Base-by-base conservation (phyloP, 1,140 invertebrate species). In the Drosophila sturtevanti region DNA sequence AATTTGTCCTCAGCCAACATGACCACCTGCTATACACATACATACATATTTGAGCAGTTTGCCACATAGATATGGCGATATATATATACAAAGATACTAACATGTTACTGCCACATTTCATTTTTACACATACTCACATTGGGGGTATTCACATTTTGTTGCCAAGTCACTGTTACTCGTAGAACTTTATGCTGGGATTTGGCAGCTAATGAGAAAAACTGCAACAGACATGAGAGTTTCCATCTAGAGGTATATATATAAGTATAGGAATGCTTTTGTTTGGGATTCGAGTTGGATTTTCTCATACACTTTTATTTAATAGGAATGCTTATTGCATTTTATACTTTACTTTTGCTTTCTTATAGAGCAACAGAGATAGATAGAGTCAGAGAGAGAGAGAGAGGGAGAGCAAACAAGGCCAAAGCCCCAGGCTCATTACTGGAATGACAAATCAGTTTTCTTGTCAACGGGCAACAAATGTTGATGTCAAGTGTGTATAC, bases 361-460 rank as follows among this genome's bases (percentile, higher is more conserved):
- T 79, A 64, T 37, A 61, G 64, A 70, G 70, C 34, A n/a, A 52
- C 44, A 21, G 35, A 41, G 31, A 24, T 37, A 44, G 14, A 54
- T n/a, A 35, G 41, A 18, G 48, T 3, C 5, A 44, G 14, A 48
- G 9, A 16, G 31, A 27, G 6, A 14, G 4, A 16, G 12, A 37
- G 69, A 58, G 9, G 51, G 16, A 48, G 18, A 21, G 18, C 41
- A 11, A 48, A 48, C 48, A 63, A 64, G 71, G 59, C 72, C 70
- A 79, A 67, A 71, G 82, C 82, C 66, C 65, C 64, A 18, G 89
- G 82, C 82, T 87, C 72, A 89, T 89, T 87, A 87, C 79, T 35
- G 63, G 68, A 48, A 87, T 87, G 82, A 87, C 84, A 87, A 87
- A 87, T 87, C 82, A 89, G 82, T 87, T 87, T 86, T 87, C 82